Percentiles rank a stretch among this genome's conserved stretches.
Conservation (phyloP, 2,888 invertebrate species). For the Pollenia labialis region DNA sequence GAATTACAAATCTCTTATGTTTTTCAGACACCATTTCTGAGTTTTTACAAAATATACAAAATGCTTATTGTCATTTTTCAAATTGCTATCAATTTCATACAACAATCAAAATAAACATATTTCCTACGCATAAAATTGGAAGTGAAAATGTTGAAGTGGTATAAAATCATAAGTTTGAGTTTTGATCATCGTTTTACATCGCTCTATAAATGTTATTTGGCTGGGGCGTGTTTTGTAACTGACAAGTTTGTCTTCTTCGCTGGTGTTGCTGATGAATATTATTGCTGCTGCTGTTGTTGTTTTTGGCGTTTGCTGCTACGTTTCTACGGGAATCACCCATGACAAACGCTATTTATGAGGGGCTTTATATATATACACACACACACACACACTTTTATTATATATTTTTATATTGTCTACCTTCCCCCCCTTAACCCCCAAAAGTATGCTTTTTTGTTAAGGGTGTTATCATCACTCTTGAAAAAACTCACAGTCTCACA, state of each 20-base stretch:
- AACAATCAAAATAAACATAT: background rate
- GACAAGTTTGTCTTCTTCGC: conserved; percentile 57
- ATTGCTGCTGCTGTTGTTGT: conserved; percentile 45
- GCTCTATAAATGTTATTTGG: conserved; percentile 58
- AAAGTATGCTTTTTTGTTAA: conserved; percentile 45
- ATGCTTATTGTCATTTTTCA: background rate
- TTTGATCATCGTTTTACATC: conserved; percentile 18
- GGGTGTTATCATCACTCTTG: conserved; percentile 61
- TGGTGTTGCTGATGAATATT: conserved; percentile 63
- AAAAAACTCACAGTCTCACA: conserved; percentile 29
- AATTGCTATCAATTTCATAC: conserved; percentile 35
- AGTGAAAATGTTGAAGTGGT: conserved; percentile 1
- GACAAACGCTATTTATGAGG: conserved; percentile 62
- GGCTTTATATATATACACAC: background rate
- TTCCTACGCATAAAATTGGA: background rate
- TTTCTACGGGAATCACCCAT: conserved; percentile 44
- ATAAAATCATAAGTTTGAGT: conserved; percentile 15
- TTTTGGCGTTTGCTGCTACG: conserved; percentile 14
- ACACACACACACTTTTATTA: conserved; percentile 21
- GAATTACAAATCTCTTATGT: too few species aligned
- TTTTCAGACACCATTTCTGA: too few species aligned
- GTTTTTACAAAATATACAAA: background rate
- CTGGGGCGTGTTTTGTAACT: conserved; percentile 71
- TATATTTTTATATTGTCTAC: conserved; percentile 26
- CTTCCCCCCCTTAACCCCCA: conserved; percentile 19